Base-by-base conservation (phyloP, 2,113 vertebrate species). In the Indicator indicator region DNA sequence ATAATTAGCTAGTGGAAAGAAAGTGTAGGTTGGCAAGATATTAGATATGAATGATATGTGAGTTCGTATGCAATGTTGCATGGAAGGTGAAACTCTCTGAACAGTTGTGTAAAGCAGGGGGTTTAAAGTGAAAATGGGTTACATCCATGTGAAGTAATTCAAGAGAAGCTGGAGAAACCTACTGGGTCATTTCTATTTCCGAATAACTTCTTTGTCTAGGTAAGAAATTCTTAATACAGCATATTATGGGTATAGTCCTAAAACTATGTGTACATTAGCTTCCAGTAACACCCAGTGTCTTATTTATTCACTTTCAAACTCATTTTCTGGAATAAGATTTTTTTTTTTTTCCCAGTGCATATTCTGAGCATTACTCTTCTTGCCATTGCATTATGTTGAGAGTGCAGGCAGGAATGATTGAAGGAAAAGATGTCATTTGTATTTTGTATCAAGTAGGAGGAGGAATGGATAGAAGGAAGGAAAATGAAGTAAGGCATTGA, bases 1-100 rank as follows among this genome's bases (percentile, higher is more conserved):
- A 40, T 88, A 83, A 96, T 92, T 96, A 94, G 71, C 9, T 70
- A 86, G 58, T 93, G 77, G 71, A 91, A 94, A 78, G 82, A 87
- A 91, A 77, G 68, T 88, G 84, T 92, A 69, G 68, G 67, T 63
- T 91, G 78, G 64, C 71, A 87, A 89, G 59, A 40, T 52, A 42
- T 80, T 86, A 91, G 72, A 16, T 85, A 77, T 62, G 78, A 94
- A 83, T 89, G 82, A 86, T 90, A 78, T 83, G 79, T 75, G 65
- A 23, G 56, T 83, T 91, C 0, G 0, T 67, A 60, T 91, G 52
- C 33, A 81, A 19, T 9, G 1, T 80, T 82, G 42, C 1, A 0
- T 26, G 80, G 74, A 89, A 85, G 60, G 62, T 38, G n/a, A 74
- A 94, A 18, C 46, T 38, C 26, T 87, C 46, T 87, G 73, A 89